Conservation (phyloP, 1,140 invertebrate genomes). For the Helicorthomorpha holstii region DNA sequence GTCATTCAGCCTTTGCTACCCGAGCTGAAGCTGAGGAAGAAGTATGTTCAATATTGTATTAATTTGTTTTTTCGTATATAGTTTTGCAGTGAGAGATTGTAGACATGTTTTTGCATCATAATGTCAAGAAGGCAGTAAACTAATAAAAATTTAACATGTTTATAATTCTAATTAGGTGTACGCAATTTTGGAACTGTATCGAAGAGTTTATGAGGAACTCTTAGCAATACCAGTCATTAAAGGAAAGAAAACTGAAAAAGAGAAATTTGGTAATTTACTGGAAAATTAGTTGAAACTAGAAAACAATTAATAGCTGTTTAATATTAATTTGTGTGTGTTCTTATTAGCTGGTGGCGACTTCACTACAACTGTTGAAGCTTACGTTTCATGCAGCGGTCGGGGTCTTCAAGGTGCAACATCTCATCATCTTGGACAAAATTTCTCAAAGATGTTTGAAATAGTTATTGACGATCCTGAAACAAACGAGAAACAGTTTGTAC, state of each 20-base stretch:
- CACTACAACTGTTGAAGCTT: conserved; percentile 94
- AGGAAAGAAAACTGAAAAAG: conserved; percentile 95
- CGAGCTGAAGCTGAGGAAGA: conserved; percentile 74
- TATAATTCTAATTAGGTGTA: conserved; percentile 20
- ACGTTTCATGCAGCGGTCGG: conserved; percentile 81
- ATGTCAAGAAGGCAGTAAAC: neutral
- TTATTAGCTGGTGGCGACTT: conserved; percentile 96
- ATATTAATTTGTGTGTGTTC: too few species aligned
- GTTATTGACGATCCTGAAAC: conserved; percentile 82
- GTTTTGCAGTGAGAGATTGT: too few species aligned
- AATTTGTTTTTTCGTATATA: neutral
- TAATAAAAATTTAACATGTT: too few species aligned
- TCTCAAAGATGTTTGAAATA: conserved; percentile 99
- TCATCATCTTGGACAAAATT: conserved; percentile 97
- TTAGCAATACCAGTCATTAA: conserved; percentile 89
- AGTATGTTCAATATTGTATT: conserved; percentile 30
- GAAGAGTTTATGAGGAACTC: conserved; percentile 73
- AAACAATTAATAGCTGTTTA: too few species aligned
- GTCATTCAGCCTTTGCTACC: conserved; percentile 82
- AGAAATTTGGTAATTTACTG: too few species aligned
- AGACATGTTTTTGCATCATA: neutral
- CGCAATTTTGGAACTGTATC: conserved; percentile 56
- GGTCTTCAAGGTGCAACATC: conserved; percentile 95
- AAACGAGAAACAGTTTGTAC: conserved; percentile 74
- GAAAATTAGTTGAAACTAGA: too few species aligned